Percentiles rank a stretch among this genome's conserved stretches.
Conservation (phyloP, 2,888 invertebrate genomes). For the Dryomyza anilis region DNA sequence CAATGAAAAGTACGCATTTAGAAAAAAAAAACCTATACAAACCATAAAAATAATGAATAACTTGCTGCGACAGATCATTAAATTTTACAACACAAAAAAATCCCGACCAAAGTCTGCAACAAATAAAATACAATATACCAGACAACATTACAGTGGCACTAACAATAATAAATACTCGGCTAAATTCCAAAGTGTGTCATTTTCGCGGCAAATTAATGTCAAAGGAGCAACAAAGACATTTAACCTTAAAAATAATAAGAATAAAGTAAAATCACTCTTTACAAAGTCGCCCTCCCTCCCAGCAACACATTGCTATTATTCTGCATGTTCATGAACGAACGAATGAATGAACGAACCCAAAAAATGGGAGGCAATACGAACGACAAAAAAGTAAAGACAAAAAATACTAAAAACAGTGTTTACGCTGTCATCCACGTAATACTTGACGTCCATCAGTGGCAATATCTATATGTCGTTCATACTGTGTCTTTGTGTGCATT, state of each 20-base stretch:
- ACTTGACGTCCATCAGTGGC: neutral
- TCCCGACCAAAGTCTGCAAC: neutral
- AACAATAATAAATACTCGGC: no score
- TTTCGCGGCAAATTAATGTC: conserved; percentile 14
- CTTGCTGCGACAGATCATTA: neutral
- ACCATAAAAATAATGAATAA: no score
- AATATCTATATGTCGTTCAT: no score
- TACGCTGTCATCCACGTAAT: conserved; percentile 5
- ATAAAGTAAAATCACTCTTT: neutral
- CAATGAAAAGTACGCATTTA: neutral
- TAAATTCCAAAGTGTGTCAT: conserved; percentile 7
- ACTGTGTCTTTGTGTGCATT: no score
- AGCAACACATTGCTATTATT: conserved; percentile 5
- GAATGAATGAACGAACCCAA: neutral
- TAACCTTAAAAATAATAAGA: neutral
- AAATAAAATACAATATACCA: neutral
- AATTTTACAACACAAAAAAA: neutral
- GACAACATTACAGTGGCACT: no score
- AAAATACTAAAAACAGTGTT: neutral
- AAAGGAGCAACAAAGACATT: conserved; percentile 12
- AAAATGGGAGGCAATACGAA: no score
- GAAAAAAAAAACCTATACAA: neutral
- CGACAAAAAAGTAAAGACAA: neutral
- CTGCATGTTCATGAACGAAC: conserved; percentile 10
- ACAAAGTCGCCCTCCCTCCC: neutral